Evolutionary conservation across 2,113 vertebrate genomes (phyloP), one percentile per base, ranked within the genome.

Genomic region (Lethenteron camtschaticum): DNA sequence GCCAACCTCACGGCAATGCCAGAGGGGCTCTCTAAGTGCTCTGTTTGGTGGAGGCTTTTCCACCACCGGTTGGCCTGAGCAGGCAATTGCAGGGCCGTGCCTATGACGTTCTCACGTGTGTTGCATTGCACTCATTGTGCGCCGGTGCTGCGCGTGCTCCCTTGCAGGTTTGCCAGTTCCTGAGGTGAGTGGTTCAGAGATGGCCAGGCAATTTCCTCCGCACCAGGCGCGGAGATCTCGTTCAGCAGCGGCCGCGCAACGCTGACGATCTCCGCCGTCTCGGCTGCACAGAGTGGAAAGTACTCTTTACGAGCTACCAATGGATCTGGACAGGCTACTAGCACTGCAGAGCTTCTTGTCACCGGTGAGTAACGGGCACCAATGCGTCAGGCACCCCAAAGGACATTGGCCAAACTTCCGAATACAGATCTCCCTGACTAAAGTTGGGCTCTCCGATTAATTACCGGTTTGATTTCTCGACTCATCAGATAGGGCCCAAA

Each of bases 101-200:
- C 41, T 7, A 41, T 41, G 41, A 41, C 41, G 41, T 41, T 41
- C 41, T 41, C 41, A 41, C 41, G 41, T 41, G 41, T 41, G 41
- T 41, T 41, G 41, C 41, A 66, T 66, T n/a, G 63, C 63, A 66
- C n/a, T 24, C 10, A 66, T 16, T 11, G 24, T 24, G 24, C 10
- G 24, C 24, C 59, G n/a, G 13, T n/a, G 16, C 14, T 20, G 55
- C 56, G 9, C 68, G 12, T 18, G 66, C 60, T 10, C 70, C 18
- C 2, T 70, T 71, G 4, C 70, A 99, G 94, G 92, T 85, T 84
- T 81, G 76, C 94, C 94, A 85, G 87, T 94, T 92, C 94, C 94
- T 80, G 94, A 97, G 82, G 94, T 99, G 87, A 95, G 84, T 97
- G 94, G 94, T 96, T 87, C 79, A 84, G 86, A 83, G 94, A 99